A percentile compares a stretch with the other conserved stretches of the same genome.
Evolutionary conservation across 2,797 vertebrate genomes (phyloP).

Genomic region (Microctenopoma stevenorrisi): DNA sequence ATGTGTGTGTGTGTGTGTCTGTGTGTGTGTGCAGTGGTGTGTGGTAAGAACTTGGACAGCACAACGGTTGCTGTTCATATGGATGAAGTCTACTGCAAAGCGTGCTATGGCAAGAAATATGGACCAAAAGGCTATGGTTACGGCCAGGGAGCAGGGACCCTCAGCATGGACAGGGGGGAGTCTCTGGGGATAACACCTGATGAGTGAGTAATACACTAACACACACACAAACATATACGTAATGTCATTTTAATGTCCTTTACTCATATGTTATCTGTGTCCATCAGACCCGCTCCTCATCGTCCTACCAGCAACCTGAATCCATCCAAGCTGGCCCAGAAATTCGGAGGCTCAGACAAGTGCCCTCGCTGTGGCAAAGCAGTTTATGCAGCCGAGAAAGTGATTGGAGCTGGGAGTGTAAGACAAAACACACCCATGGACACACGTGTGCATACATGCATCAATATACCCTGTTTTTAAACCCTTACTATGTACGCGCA

Average conservation of each 20-base stretch:
- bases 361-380: slow-evolving; percentile 92
- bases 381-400: slow-evolving; percentile 94
- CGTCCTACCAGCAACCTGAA: slow-evolving; percentile 89
- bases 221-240: background rate
- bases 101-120: slow-evolving; percentile 96
- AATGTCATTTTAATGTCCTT: background rate
- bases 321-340: slow-evolving; percentile 88
- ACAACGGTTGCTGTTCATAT: slow-evolving; percentile 93
- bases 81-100: slow-evolving; percentile 95
- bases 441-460: background rate
- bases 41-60: slow-evolving; percentile 95
- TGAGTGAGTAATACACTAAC: slow-evolving; percentile 82
- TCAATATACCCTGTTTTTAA: background rate
- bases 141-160: slow-evolving; percentile 91
- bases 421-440: slow-evolving; percentile 50
- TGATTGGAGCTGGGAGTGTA: slow-evolving; percentile 94
- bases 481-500: slow-evolving; percentile 59
- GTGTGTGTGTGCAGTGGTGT: slow-evolving; percentile 85
- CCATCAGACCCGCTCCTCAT: slow-evolving; percentile 80
- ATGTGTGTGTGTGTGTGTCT: background rate
- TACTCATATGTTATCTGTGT: background rate
- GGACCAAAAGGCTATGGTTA: slow-evolving; percentile 97
- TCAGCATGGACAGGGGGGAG: slow-evolving; percentile 93
- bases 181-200: slow-evolving; percentile 88
- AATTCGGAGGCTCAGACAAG: slow-evolving; percentile 87